Conservation (phyloP, 1,140 invertebrate genomes). For the Drosophila kikkawai region DNA sequence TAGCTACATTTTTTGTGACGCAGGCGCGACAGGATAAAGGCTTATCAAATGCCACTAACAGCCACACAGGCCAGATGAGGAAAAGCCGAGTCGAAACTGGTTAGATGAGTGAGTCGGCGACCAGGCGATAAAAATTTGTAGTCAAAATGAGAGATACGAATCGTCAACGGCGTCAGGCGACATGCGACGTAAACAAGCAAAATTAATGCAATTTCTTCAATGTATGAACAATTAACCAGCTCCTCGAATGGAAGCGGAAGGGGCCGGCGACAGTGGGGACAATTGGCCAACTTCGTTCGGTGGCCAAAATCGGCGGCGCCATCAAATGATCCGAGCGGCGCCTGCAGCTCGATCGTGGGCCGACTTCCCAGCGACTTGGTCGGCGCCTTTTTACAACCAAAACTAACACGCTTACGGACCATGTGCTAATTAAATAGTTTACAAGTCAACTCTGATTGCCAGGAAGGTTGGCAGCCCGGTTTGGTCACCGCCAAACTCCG, state of each 20-base stretch:
- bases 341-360: slow-evolving; percentile 65
- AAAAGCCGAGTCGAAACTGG: slow-evolving; percentile 54
- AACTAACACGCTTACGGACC: slow-evolving; percentile 72
- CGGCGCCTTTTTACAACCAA: slow-evolving; percentile 81
- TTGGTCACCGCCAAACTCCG: slow-evolving; percentile 15
- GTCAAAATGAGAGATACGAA: slow-evolving; percentile 58
- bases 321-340: slow-evolving; percentile 71
- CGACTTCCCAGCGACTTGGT: slow-evolving; percentile 53
- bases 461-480: slow-evolving; percentile 44
- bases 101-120: slow-evolving; percentile 46
- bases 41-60: slow-evolving; percentile 68
- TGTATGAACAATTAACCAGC: slow-evolving; percentile 65
- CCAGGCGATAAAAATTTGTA: slow-evolving; percentile 74
- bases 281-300: slow-evolving; percentile 32
- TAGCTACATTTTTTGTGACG: slow-evolving; percentile 73
- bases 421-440: slow-evolving; percentile 82
- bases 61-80: slow-evolving; percentile 2
- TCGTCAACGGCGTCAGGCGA: slow-evolving; percentile 51
- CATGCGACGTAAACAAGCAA: slow-evolving; percentile 72
- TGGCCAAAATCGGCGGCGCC: slow-evolving; percentile 64
- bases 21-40: slow-evolving; percentile 75
- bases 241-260: slow-evolving; percentile 8
- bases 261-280: slow-evolving; percentile 17
- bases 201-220: slow-evolving; percentile 77
- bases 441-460: slow-evolving; percentile 77